Evolutionary conservation across 2,797 vertebrate genomes (phyloP).

Genomic region (Propithecus perrieri): DNA sequence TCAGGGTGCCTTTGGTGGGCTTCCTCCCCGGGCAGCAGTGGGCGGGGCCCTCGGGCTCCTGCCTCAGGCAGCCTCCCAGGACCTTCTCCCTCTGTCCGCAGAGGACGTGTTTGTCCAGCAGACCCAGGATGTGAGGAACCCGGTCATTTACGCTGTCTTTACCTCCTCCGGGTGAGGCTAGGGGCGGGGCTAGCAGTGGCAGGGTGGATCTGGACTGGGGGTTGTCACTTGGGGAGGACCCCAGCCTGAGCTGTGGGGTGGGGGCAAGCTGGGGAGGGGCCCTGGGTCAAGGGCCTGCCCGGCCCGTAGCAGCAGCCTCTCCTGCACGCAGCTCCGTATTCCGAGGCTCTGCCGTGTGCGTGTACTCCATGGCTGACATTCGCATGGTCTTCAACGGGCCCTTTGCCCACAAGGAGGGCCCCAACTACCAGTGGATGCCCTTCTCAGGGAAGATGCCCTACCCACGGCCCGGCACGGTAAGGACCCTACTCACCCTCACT

Average conservation of each 20-base stretch:
- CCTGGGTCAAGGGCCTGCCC: not conserved
- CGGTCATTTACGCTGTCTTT: constrained; percentile 98
- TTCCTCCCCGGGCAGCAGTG: not conserved
- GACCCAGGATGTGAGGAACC: constrained; percentile 98
- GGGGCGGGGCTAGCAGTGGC: not conserved
- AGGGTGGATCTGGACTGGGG: not conserved
- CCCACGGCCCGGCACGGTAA: constrained; percentile 97
- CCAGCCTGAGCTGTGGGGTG: not conserved
- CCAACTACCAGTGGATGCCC: constrained; percentile 99
- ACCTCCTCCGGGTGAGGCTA: constrained; percentile 95
- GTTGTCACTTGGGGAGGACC: not conserved
- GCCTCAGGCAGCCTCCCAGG: not conserved
- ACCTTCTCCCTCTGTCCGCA: constrained; percentile 79
- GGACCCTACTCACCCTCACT: constrained; percentile 37
- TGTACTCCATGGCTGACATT: constrained; percentile 99
- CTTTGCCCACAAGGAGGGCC: constrained; percentile 98
- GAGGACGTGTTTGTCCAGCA: constrained; percentile 99
- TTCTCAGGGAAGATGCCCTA: constrained; percentile 99
- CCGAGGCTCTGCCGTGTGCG: constrained; percentile 97
- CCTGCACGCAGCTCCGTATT: constrained; percentile 92
- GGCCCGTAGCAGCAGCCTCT: not conserved
- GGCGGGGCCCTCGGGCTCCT: not conserved
- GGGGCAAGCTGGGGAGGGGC: not conserved
- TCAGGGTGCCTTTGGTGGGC: not conserved
- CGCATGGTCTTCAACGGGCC: constrained; percentile 99